Conservation (phyloP, 1,140 invertebrate genomes). For the Carposina sasakii region DNA sequence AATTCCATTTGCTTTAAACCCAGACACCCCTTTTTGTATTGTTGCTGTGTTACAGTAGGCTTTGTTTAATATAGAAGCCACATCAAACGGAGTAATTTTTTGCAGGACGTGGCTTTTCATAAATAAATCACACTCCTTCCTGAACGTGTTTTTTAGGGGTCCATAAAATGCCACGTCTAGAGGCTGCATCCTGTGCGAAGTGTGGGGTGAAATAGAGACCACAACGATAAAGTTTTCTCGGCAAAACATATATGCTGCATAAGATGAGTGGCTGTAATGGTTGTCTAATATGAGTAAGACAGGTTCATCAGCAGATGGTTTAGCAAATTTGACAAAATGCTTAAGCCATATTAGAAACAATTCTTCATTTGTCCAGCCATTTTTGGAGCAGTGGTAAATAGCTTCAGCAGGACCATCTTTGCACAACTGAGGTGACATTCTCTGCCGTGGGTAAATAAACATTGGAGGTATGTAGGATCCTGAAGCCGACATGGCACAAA, state of each 20-base stretch:
- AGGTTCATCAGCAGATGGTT: conserved; percentile 24
- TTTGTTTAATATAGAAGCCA: conserved; percentile 23
- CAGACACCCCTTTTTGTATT: conserved; percentile 6
- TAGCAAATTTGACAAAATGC: conserved; percentile 29
- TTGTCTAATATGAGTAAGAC: conserved; percentile 39
- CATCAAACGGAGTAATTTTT: conserved; percentile 21
- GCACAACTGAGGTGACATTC: conserved; percentile 29
- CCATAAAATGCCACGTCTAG: conserved; percentile 61
- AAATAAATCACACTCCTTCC: conserved; percentile 28
- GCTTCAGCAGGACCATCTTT: conserved; percentile 25
- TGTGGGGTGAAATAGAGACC: conserved; percentile 38
- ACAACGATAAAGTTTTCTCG: conserved; percentile 31
- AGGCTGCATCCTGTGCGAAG: conserved; percentile 56
- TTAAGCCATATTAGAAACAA: conserved; percentile 41
- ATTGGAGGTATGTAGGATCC: too few relatives aligned
- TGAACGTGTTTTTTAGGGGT: conserved; percentile 54
- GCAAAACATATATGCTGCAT: conserved; percentile 35
- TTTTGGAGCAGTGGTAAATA: conserved; percentile 26
- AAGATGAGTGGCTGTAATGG: conserved; percentile 33
- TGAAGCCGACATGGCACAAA: too few relatives aligned
- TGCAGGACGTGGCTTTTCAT: conserved; percentile 23
- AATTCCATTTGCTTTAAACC: conserved; percentile 6
- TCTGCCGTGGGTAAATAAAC: too few relatives aligned
- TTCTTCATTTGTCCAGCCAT: conserved; percentile 36
- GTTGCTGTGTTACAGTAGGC: conserved; percentile 17